Evolutionary conservation across 2,888 invertebrate species (phyloP).

Genomic region (Dinocampus coccinellae): DNA sequence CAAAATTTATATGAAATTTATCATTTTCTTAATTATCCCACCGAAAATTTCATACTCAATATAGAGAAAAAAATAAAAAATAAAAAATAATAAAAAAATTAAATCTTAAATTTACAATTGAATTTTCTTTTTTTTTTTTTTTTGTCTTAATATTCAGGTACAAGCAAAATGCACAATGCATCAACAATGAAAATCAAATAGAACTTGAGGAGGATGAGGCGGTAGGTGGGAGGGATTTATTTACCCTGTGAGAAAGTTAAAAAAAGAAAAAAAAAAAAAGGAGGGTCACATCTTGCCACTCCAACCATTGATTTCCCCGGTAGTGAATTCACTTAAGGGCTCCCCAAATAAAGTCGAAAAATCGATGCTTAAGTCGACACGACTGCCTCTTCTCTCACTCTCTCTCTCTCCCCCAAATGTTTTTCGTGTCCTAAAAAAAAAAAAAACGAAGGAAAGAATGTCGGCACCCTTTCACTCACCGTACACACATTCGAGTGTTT

Average conservation of each 20-base stretch:
- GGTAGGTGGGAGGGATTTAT: no score
- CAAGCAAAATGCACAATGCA: no score
- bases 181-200: no score
- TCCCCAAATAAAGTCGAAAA: constrained; percentile 2
- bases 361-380: not conserved
- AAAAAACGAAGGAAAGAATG: not conserved
- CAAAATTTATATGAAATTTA: no score
- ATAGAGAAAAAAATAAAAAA: no score
- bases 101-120: constrained; percentile 47
- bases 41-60: not conserved
- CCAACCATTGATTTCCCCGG: not conserved
- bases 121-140: constrained; percentile 19
- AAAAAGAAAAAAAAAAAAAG: not conserved
- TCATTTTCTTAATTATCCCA: not conserved
- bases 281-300: not conserved
- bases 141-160: no score
- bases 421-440: not conserved
- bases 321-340: not conserved
- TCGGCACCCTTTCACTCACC: not conserved
- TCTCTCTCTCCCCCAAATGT: not conserved
- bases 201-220: no score
- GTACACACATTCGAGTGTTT: not conserved
- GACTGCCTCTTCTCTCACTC: not conserved
- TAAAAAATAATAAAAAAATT: constrained; percentile 39
- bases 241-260: not conserved